These are phyloP conservation scores for Cephus pulcher DNA, from an alignment of 2,888 invertebrate species.

Conservation along the genomic window DNA sequence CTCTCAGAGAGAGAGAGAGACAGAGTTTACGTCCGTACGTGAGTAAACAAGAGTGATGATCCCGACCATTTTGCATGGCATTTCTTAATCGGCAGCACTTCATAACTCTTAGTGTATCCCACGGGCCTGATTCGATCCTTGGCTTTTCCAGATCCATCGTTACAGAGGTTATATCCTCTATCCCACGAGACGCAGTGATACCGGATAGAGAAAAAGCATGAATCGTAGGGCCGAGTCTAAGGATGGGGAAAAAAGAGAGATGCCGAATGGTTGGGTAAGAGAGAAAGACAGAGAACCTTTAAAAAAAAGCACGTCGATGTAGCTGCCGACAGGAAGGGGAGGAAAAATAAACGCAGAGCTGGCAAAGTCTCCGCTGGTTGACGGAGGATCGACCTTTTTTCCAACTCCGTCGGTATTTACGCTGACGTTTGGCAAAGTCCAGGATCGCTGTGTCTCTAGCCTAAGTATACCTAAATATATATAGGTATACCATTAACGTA, in stretches of 20 bases:
- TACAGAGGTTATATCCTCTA: background rate
- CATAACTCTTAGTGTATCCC: background rate
- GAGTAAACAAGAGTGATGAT: conserved; percentile 11
- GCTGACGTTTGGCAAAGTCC: background rate
- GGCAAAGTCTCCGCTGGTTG: background rate
- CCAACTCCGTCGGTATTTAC: background rate
- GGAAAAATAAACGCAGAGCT: background rate
- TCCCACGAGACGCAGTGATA: background rate
- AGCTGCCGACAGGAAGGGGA: background rate
- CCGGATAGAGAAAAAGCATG: background rate
- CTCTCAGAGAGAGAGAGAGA: background rate
- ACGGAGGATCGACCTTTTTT: background rate
- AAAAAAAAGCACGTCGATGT: background rate
- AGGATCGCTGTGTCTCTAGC: background rate
- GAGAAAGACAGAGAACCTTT: background rate
- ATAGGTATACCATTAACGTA: background rate
- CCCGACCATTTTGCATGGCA: background rate
- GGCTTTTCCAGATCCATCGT: background rate
- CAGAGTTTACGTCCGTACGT: conserved; percentile 12
- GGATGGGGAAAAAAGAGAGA: background rate
- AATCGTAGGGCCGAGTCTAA: background rate
- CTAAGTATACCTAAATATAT: background rate
- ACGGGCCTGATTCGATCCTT: background rate
- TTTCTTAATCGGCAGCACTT: background rate
- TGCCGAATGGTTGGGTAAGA: background rate